These are phyloP conservation scores for Peromyscus eremicus DNA, from an alignment of 2,797 vertebrate genomes.

Conservation along the genomic window DNA sequence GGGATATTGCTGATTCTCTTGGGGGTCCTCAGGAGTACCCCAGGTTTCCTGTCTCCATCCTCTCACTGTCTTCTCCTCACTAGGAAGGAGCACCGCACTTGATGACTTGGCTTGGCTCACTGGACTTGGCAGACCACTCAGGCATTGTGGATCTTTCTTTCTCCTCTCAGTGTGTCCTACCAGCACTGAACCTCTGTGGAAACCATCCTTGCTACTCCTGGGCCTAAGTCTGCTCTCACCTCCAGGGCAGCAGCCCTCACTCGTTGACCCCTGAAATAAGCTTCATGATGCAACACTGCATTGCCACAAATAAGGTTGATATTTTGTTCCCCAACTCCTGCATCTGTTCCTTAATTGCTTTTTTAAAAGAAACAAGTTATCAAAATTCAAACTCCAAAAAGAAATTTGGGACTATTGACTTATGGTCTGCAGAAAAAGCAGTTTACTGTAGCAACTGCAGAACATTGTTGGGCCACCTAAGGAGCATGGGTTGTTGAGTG, in stretches of 20 bases:
- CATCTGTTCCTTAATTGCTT: not conserved
- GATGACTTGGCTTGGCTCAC: too few relatives aligned
- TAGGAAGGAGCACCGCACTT: not conserved
- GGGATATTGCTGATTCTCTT: not conserved
- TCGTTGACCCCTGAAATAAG: not conserved
- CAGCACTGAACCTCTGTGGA: not conserved
- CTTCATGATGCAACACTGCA: not conserved
- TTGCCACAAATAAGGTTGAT: not conserved
- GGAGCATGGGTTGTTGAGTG: too few relatives aligned
- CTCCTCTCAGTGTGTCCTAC: accelerated
- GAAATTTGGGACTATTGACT: not conserved
- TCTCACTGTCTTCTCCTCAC: not conserved
- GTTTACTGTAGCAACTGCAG: not conserved
- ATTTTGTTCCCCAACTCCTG: not conserved
- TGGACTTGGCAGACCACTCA: not conserved
- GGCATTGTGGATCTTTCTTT: too few relatives aligned
- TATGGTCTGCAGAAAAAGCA: not conserved
- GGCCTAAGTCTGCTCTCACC: not conserved
- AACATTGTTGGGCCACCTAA: accelerated
- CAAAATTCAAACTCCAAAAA: not conserved
- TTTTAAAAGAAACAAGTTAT: not conserved
- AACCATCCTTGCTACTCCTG: accelerated
- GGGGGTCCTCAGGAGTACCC: not conserved
- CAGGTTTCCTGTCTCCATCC: accelerated
- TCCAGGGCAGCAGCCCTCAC: accelerated